Base-by-base conservation (phyloP, 2,113 vertebrate genomes). In the Bostrychus sinensis region DNA sequence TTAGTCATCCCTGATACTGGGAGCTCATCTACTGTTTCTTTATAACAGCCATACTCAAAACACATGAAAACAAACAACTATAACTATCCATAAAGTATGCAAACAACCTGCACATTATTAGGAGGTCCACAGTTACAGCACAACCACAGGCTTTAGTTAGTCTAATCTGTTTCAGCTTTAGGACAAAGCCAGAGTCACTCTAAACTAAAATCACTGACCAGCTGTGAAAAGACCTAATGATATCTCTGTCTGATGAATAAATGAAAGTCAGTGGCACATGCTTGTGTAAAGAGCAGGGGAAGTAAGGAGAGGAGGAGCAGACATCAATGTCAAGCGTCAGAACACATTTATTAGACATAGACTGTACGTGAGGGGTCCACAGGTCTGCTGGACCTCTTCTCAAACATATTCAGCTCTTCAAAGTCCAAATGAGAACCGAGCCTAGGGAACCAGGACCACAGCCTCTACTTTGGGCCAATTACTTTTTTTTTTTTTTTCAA, bases 301-400 rank as follows among this genome's bases (percentile, higher is more conserved):
- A 61, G 26, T 5, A 39, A 5, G 36, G 42, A 48, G 20, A 62
- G 76, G 74, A 62, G 77, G 64, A 75, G 72, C 92, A 85, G 90
- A 26, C 78, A 87, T 96, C 95, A 96, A 96, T 95, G 95, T 94
- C 95, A 96, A 96, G 96, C 94, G 94, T 97, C 45, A 48, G 45
- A 48, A 25, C 45, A 48, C 4, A 11, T 26, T 48, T 48, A 11
- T 10, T 4, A 22, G 45, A 13, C 45, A 48, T 4, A 23, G 45
- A 25, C 22, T 48, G 45, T 25, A 48, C 13, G 13, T 7, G 7
- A 4, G 2, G 19, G 38, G 13, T n/a, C 5, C 39, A 1, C 16
- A n/a, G n/a, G n/a, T 41, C 16, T 4, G 4, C 16, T 16, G 5
- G 16, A 17, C n/a, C n/a, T n/a, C n/a, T n/a, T n/a, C n/a, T n/a